phyloP scores from a whole-genome alignment of 1,140 invertebrate genomes.

The Druon quercuslanigerum region DNA sequence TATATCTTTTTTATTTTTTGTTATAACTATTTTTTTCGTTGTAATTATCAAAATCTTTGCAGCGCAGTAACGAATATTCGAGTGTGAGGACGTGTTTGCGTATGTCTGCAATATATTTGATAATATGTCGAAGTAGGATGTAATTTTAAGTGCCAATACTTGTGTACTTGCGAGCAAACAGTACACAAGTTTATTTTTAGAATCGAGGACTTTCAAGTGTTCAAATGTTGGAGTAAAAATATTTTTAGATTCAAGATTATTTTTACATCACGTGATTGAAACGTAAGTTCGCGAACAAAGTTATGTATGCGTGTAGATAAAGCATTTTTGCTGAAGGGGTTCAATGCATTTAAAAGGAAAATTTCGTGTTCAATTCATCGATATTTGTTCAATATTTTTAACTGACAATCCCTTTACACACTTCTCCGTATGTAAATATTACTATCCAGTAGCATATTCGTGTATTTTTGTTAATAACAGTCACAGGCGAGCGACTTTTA shows the following conservation, averaged over 20 bases:
- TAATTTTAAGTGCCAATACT: constrained; percentile 31
- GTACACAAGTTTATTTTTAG: constrained; percentile 2
- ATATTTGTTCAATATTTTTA: no score
- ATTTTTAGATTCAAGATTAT: not conserved
- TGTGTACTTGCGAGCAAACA: not conserved
- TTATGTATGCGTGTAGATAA: not conserved
- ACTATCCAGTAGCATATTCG: no score
- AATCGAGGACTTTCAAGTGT: not conserved
- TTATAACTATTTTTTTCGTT: not conserved
- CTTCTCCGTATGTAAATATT: no score
- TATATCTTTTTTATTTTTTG: no score
- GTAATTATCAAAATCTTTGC: not conserved
- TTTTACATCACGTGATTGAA: constrained; percentile 2
- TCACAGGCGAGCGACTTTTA: no score
- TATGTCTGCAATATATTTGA: constrained; percentile 19
- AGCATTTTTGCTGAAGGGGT: not conserved
- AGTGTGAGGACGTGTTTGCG: not conserved
- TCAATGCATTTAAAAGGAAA: not conserved
- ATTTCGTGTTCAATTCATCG: no score
- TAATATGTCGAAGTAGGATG: constrained; percentile 15
- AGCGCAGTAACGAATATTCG: not conserved
- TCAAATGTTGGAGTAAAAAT: not conserved
- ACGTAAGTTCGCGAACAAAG: not conserved
- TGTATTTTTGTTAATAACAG: no score
- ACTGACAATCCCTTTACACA: no score